Base-by-base conservation (phyloP, 2,888 invertebrate species). In the Galeruca laticollis region DNA sequence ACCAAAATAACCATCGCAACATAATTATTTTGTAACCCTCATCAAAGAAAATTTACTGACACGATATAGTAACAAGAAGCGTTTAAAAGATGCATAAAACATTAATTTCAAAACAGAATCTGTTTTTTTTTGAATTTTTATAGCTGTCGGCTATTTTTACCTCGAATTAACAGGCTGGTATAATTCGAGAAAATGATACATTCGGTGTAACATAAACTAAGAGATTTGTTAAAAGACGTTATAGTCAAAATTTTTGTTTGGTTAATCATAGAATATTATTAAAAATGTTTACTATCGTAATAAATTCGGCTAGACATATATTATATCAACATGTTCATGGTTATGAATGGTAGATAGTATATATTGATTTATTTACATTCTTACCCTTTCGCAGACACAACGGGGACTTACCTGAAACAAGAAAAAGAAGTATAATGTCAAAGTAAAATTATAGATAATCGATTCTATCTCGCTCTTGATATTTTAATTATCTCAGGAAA, bases 11-110 rank as follows among this genome's bases (percentile, higher is more conserved):
- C 21, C 20, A n/a, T 3, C 21, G 52, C 21, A 15, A n/a, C 8
- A 31, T 56, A 56, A 56, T 56, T 56, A 56, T 56, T 56, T 56
- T 33, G 56, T 56, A 61, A 61, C 68, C 68, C 68, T 68, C 68
- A 33, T 61, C 68, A 68, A 68, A 61, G 54, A 31, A 43, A 56
- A 52, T 51, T 68, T 47, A 61, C 20, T 61, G 56, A 61, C 54
- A 60, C 61, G 61, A n/a, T n/a, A 52, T 43, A 61, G 47, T 61
- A 31, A 60, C 68, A 68, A 52, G 52, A 60, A 68, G 31, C 60
- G 43, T 68, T 68, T 68, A 35, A 61, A 54, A 40, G 61, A 33
- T 33, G 56, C 68, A 49, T 67, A 49, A 61, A 68, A 61, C 47
- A 43, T 40, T 68, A 43, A 43, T 54, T 33, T 18, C 31, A 21